Conservation (phyloP, 2,888 invertebrate genomes). For the Odontocolon sp. region DNA sequence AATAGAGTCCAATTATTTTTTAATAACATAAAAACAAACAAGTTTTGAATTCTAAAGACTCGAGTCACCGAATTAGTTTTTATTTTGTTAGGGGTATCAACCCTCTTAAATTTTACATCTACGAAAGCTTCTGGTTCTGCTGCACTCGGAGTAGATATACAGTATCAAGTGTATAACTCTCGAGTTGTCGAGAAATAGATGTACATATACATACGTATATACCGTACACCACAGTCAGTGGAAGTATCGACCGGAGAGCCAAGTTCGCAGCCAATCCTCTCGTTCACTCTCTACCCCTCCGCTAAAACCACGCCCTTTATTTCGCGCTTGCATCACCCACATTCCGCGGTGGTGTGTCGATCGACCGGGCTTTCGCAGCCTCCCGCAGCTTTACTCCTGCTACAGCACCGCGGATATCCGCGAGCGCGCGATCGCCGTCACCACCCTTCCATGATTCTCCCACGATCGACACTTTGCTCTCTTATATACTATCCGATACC, state of each 20-base stretch:
- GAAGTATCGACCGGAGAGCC: constrained; percentile 80
- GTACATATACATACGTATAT: constrained; percentile 69
- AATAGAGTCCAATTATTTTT: too few species aligned
- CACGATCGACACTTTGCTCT: constrained; percentile 14
- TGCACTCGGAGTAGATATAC: too few species aligned
- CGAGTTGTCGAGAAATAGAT: not conserved
- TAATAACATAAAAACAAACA: too few species aligned
- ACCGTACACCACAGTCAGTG: constrained; percentile 63
- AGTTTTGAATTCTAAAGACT: too few species aligned
- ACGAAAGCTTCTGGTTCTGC: too few species aligned
- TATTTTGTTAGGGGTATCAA: too few species aligned
- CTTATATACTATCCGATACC: not conserved
- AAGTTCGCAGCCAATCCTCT: constrained; percentile 80
- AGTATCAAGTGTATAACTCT: not conserved
- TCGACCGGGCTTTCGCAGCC: constrained; percentile 61
- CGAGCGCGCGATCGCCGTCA: constrained; percentile 49
- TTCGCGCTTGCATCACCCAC: constrained; percentile 78
- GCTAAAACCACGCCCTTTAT: constrained; percentile 81
- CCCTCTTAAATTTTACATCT: too few species aligned
- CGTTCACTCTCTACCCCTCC: constrained; percentile 66
- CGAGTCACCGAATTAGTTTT: too few species aligned
- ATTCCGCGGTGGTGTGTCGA: constrained; percentile 70
- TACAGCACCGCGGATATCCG: constrained; percentile 49
- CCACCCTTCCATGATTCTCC: constrained; percentile 12
- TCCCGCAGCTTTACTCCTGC: not conserved